phyloP scores from a whole-genome alignment of 2,797 vertebrate genomes.

The Uromys caudimaculatus region DNA sequence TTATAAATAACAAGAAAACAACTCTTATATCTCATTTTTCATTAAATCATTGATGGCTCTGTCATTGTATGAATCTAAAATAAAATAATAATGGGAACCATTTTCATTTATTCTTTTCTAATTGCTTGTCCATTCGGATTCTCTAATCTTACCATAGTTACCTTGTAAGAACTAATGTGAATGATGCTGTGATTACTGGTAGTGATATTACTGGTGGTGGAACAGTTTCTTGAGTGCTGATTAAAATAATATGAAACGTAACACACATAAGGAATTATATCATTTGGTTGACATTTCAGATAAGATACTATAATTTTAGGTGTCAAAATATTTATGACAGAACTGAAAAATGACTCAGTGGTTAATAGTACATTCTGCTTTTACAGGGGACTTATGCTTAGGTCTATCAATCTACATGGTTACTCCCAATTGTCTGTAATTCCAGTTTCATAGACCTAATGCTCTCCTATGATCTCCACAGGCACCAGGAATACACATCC shows the following conservation, averaged over 20 bases:
- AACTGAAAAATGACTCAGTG: background rate
- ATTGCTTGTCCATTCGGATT: background rate
- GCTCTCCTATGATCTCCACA: no score
- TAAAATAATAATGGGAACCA: slow-evolving; percentile 62
- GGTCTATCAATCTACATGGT: background rate
- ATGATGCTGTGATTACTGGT: background rate
- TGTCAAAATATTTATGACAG: background rate
- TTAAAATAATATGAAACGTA: background rate
- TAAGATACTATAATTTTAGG: background rate
- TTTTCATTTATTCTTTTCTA: slow-evolving; percentile 4
- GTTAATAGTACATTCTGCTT: background rate
- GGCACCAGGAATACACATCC: background rate
- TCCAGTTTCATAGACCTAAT: no score
- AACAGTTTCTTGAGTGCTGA: background rate
- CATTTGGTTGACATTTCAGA: background rate
- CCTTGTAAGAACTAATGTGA: background rate
- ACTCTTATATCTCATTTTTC: slow-evolving; percentile 22
- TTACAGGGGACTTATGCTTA: background rate
- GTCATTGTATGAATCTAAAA: slow-evolving; percentile 66
- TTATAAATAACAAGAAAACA: slow-evolving; percentile 62
- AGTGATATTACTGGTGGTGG: background rate
- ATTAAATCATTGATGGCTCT: slow-evolving; percentile 68
- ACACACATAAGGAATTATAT: background rate
- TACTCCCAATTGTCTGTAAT: background rate
- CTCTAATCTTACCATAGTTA: background rate